These are phyloP conservation scores for Trachythela sp. DNA, from an alignment of 64 coral and sea anemone genomes.

Conservation along the genomic window DNA sequence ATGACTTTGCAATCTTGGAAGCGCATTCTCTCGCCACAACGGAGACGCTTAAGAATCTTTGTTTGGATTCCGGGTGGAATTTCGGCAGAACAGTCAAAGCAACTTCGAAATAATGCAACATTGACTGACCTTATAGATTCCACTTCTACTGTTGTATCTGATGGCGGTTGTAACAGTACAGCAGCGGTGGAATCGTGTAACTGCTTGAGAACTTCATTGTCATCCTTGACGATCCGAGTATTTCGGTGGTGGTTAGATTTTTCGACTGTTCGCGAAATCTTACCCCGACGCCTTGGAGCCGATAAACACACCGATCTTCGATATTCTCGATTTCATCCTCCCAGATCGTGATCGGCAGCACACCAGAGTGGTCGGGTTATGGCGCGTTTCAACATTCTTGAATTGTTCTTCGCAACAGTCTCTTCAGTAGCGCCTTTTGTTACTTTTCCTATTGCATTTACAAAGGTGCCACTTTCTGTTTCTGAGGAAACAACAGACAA, in stretches of 20 bases:
- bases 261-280: neutral
- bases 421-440: neutral
- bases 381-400: slow-evolving; percentile 1
- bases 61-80: neutral
- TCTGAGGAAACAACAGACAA: neutral
- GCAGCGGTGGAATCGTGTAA: neutral
- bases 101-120: slow-evolving; percentile 1
- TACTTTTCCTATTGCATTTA: neutral
- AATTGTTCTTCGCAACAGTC: neutral
- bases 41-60: neutral
- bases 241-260: neutral
- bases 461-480: neutral
- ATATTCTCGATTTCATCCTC: neutral
- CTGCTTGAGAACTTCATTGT: neutral
- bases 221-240: neutral
- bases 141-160: neutral
- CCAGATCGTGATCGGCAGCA: slow-evolving; percentile 1
- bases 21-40: neutral
- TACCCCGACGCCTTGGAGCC: neutral
- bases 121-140: neutral
- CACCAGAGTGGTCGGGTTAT: neutral
- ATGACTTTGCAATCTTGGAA: neutral
- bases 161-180: neutral
- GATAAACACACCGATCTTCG: neutral
- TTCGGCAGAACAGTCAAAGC: neutral